Evolutionary conservation across 2,797 vertebrate species (phyloP), one percentile per base, ranked within the genome.

Genomic region (Danio albolineatus): DNA sequence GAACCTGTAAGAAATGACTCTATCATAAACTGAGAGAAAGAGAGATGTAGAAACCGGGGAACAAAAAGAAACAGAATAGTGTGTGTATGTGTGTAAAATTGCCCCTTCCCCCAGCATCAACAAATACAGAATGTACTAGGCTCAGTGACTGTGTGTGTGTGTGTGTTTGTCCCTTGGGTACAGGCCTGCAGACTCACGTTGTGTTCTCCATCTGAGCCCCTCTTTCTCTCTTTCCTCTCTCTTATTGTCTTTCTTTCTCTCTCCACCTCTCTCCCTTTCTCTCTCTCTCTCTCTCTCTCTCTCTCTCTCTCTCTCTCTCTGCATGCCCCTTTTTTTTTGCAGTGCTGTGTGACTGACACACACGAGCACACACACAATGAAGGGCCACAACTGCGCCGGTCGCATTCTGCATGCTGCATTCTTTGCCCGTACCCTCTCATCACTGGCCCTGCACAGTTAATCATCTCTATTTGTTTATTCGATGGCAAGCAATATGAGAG

Each of bases 401-500:
- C 6, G 56, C 78, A 70, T 62, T 72, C 53, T 81, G 74, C 44
- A 14, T 39, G 54, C 73, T 38, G 56, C 17, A 38, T 79, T 64
- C 66, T 64, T 41, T 41, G 36, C 54, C 43, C 67, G 51, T 70
- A 76, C 73, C 17, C 81, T 62, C 51, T 75, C 77, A 78, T 82
- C 74, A 67, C 64, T 79, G 65, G 85, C 13, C 74, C 81, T 57
- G 85, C 78, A 87, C 87, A 85, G 92, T 91, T 91, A 93, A 92
- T 92, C 91, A 90, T 88, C 86, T 84, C 87, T 82, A 88, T 92
- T 93, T 91, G 90, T 94, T 92, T 90, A 86, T 92, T 87, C 83
- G 87, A 90, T 88, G 76, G 87, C 86, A 87, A 86, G 88, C 87
- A 86, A 91, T 77, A 82, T 88, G 86, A 88, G 88, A 91, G 84